Percentiles rank a stretch among this genome's conserved stretches.
phyloP scores from a whole-genome alignment of 2,888 invertebrate genomes.

The Keiferia lycopersicella region DNA sequence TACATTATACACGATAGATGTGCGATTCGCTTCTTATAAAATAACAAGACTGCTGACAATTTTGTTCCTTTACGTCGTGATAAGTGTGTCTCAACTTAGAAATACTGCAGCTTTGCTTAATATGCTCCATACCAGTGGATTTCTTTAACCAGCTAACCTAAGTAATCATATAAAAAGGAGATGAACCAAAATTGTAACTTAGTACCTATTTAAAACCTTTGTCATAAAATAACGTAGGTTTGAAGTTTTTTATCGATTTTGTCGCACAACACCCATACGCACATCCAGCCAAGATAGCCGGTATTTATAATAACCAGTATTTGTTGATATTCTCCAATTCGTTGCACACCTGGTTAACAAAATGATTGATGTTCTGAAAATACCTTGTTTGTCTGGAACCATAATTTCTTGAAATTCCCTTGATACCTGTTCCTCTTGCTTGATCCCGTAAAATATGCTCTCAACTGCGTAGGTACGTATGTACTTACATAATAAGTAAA shows the following conservation, averaged over 20 bases:
- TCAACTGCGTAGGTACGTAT: not conserved
- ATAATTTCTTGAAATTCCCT: not conserved
- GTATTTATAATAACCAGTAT: not conserved
- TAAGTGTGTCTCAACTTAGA: not conserved
- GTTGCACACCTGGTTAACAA: not conserved
- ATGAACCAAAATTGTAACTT: too few species aligned
- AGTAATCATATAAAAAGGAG: not conserved
- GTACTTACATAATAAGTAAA: not conserved
- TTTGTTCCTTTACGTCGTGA: slow-evolving; percentile 1
- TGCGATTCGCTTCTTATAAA: slow-evolving; percentile 31
- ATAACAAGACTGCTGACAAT: slow-evolving; percentile 53
- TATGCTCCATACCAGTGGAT: not conserved
- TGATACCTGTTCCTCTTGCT: slow-evolving; percentile 8
- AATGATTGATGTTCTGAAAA: not conserved
- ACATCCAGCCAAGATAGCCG: not conserved
- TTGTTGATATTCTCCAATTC: not conserved
- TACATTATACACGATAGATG: slow-evolving; percentile 5
- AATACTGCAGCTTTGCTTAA: not conserved
- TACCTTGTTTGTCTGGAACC: not conserved
- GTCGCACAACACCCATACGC: not conserved
- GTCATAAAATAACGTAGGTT: too few species aligned
- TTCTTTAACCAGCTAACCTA: not conserved
- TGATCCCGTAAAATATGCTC: slow-evolving; percentile 3
- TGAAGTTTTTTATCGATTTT: not conserved
- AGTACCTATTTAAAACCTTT: too few species aligned